Conservation (phyloP, 2,888 invertebrate genomes). For the Morpho helenor region DNA sequence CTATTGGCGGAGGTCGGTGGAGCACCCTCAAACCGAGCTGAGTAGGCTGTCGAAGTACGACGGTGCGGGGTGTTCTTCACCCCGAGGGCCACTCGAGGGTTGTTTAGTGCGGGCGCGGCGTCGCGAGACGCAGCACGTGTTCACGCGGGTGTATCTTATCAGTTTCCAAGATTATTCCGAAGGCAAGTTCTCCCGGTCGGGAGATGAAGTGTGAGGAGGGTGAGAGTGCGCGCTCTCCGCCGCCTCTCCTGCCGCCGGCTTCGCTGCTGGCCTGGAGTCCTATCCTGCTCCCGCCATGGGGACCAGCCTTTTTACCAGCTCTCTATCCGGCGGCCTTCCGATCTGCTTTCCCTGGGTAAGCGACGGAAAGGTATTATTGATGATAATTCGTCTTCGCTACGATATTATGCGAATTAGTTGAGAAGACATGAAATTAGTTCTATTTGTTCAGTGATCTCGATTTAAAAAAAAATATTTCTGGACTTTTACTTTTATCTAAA, state of each 20-base stretch:
- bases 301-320: constrained; percentile 84
- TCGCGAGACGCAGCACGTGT: constrained; percentile 74
- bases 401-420: too few relatives aligned
- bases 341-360: constrained; percentile 87
- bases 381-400: neutral
- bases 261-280: constrained; percentile 88
- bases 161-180: constrained; percentile 73
- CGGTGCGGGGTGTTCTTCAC: constrained; percentile 76
- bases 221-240: constrained; percentile 62
- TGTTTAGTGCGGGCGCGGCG: constrained; percentile 75
- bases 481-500: too few relatives aligned
- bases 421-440: too few relatives aligned
- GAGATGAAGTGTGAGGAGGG: constrained; percentile 76
- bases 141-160: constrained; percentile 47
- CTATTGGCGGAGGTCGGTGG: constrained; percentile 63
- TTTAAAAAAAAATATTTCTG: too few relatives aligned
- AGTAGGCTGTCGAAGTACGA: constrained; percentile 76
- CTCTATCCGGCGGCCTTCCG: constrained; percentile 85
- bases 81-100: constrained; percentile 78
- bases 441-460: too few relatives aligned
- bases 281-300: constrained; percentile 86
- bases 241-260: constrained; percentile 74
- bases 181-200: constrained; percentile 72
- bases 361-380: constrained; percentile 28
- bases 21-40: constrained; percentile 74